Conservation (phyloP, 2,888 invertebrate species). For the Nyleta sp. region DNA sequence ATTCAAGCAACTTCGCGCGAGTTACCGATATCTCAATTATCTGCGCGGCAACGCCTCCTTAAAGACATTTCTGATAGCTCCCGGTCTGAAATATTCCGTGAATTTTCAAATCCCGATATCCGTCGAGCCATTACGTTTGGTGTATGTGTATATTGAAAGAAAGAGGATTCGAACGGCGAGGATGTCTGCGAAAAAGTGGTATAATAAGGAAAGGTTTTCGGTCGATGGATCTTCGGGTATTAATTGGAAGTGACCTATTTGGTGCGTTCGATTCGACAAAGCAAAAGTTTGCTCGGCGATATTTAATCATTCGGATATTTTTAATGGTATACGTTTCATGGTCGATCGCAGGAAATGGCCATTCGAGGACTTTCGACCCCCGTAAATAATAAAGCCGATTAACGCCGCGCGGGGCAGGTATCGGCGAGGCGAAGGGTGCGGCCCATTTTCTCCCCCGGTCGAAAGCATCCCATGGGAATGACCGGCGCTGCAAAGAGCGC, state of each 20-base stretch:
- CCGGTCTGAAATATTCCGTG: slow-evolving; percentile 25
- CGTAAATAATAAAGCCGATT: slow-evolving; percentile 61
- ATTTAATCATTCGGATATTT: slow-evolving; percentile 30
- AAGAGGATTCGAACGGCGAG: too few relatives aligned
- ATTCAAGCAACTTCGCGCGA: slow-evolving; percentile 23
- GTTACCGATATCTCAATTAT: slow-evolving; percentile 32
- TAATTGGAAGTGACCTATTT: not conserved
- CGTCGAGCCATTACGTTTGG: too few relatives aligned
- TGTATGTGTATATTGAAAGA: too few relatives aligned
- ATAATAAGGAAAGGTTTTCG: too few relatives aligned
- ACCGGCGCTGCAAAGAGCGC: slow-evolving; percentile 33
- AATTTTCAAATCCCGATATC: slow-evolving; percentile 29
- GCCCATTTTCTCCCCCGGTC: slow-evolving; percentile 15
- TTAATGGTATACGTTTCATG: slow-evolving; percentile 1
- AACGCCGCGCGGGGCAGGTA: slow-evolving; percentile 40
- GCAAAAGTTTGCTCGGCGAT: too few relatives aligned
- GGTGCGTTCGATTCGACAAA: too few relatives aligned
- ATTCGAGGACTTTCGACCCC: slow-evolving; percentile 39
- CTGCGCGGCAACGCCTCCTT: not conserved
- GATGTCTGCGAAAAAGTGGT: too few relatives aligned
- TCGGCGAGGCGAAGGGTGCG: slow-evolving; percentile 37
- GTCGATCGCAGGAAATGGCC: slow-evolving; percentile 22
- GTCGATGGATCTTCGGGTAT: too few relatives aligned
- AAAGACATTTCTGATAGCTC: slow-evolving; percentile 19
- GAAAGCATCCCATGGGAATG: slow-evolving; percentile 49